Percentiles rank a stretch among this genome's conserved stretches.
Evolutionary conservation across 92 coral and sea anemone genomes (phyloP).

Genomic region (Zoanthus solanderi): DNA sequence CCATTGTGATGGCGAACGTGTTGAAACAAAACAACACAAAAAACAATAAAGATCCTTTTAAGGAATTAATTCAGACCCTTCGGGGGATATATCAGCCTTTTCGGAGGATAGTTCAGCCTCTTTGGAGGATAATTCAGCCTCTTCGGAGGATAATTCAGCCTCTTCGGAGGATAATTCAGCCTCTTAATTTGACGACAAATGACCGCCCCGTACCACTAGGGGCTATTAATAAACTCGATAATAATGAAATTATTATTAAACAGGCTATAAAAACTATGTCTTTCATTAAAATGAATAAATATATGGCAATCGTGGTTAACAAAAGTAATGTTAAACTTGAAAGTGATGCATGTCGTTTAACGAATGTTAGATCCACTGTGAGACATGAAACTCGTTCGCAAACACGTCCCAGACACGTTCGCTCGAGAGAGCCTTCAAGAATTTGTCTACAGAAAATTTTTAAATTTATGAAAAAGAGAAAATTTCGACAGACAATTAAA

Average conservation of each 20-base stretch:
- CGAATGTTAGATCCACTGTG: not conserved
- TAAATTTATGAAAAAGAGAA: not conserved
- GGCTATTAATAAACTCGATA: not conserved
- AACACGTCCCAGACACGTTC: not conserved
- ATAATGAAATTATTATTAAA: not conserved
- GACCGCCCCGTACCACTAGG: not conserved
- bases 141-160: not conserved
- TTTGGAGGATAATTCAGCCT: not conserved
- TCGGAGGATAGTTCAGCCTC: not conserved
- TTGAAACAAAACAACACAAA: not conserved
- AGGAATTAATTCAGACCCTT: not conserved
- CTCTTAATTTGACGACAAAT: not conserved
- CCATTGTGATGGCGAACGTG: not conserved
- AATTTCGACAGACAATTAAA: not conserved
- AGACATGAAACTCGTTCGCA: not conserved
- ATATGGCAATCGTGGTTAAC: not conserved
- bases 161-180: not conserved
- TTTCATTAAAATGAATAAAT: not conserved
- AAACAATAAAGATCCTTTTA: not conserved
- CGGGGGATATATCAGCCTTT: not conserved
- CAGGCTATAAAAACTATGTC: not conserved
- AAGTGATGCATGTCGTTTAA: not conserved
- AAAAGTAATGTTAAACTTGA: not conserved
- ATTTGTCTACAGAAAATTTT: not conserved
- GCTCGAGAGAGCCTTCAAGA: not conserved